Conservation (phyloP, 2,888 invertebrate genomes). For the Dryadula phaetusa region DNA sequence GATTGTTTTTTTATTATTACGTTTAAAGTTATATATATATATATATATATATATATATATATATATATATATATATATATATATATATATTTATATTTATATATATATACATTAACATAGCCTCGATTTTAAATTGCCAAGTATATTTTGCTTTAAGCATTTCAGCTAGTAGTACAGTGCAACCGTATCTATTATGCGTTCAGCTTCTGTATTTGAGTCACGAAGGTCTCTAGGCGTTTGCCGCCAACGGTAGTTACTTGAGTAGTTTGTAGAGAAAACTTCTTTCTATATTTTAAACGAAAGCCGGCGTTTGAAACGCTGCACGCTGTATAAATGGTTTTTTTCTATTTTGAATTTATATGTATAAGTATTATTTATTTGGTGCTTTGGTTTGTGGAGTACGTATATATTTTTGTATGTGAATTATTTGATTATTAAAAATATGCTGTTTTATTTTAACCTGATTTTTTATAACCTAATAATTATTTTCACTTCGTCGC, state of each 20-base stretch:
- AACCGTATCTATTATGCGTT: conserved; percentile 52
- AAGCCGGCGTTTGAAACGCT: conserved; percentile 28
- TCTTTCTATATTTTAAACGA: conserved; percentile 38
- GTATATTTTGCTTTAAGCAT: not conserved
- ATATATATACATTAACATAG: not conserved
- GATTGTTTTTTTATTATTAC: no score
- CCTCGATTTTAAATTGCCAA: conserved; percentile 6
- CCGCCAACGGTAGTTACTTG: conserved; percentile 51
- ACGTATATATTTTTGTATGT: no score
- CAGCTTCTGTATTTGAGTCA: conserved; percentile 61
- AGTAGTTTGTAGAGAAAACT: conserved; percentile 68
- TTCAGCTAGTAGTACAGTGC: conserved; percentile 2
- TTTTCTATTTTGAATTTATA: not conserved
- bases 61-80: no score
- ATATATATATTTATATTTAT: not conserved
- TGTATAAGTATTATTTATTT: no score
- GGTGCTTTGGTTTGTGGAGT: no score
- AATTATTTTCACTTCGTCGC: no score
- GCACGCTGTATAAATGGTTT: conserved; percentile 1
- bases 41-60: no score
- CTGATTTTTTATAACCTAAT: no score
- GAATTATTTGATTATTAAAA: not conserved
- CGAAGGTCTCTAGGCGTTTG: conserved; percentile 63
- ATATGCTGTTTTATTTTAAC: not conserved
- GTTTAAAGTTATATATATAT: no score